These are phyloP conservation scores for Trilocha varians DNA, from an alignment of 2,888 invertebrate species.

Conservation along the genomic window DNA sequence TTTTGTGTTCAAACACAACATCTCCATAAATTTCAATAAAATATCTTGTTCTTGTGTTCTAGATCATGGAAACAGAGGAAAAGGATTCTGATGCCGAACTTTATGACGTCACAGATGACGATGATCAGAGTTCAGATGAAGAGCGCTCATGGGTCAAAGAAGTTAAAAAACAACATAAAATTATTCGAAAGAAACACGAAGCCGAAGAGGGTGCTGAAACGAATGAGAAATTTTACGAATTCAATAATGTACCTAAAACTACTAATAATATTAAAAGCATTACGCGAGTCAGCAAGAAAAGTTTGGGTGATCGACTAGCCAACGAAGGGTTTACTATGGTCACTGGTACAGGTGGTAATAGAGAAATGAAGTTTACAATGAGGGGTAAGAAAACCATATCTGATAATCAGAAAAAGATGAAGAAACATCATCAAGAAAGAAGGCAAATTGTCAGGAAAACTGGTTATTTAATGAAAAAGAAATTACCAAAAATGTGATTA, in stretches of 20 bases:
- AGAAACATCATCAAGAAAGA: constrained; percentile 80
- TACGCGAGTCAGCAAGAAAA: constrained; percentile 72
- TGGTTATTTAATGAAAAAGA: constrained; percentile 53
- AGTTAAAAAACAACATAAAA: constrained; percentile 82
- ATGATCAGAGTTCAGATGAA: constrained; percentile 79
- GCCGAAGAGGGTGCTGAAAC: constrained; percentile 31
- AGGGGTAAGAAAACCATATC: constrained; percentile 69
- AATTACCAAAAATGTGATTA: constrained; percentile 32
- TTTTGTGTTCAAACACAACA: too few species aligned
- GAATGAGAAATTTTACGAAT: constrained; percentile 31
- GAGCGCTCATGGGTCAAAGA: constrained; percentile 86
- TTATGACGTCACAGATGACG: constrained; percentile 44
- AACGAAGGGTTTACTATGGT: constrained; percentile 70
- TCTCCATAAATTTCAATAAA: too few species aligned
- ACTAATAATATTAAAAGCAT: constrained; percentile 61
- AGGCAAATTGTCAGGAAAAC: constrained; percentile 73
- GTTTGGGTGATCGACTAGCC: constrained; percentile 81
- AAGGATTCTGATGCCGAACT: constrained; percentile 70
- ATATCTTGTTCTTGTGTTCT: constrained; percentile 7
- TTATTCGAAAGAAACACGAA: constrained; percentile 64
- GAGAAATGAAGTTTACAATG: constrained; percentile 85
- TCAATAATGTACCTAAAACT: constrained; percentile 66
- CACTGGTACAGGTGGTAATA: constrained; percentile 77
- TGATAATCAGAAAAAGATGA: constrained; percentile 73
- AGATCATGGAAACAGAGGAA: constrained; percentile 50